Evolutionary conservation across 2,888 invertebrate genomes (phyloP), one percentile per base, ranked within the genome.

Genomic region (Acanthosepion lycidas): DNA sequence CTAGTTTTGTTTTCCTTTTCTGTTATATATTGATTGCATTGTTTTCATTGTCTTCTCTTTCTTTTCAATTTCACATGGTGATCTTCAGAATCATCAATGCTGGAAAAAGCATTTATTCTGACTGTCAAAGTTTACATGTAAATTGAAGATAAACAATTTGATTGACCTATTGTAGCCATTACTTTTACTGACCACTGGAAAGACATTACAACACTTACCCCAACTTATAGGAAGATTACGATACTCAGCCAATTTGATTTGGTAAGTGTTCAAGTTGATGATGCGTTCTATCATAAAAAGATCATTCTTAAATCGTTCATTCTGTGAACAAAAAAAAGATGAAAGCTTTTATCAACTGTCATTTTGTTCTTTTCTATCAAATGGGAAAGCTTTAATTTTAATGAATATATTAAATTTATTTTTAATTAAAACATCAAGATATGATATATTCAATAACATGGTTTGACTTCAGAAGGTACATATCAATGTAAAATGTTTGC

Each of bases 201-300:
- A 92, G 78, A 93, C 26, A 28, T 48, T 15, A 53, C 42, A 42
- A 28, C 28, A 91, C 94, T 95, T 96, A 97, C 97, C 96, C 95
- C 95, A 95, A 18, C 96, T 95, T 42, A 96, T 96, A 20, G 95
- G 94, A 91, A 97, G 96, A 6, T 96, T 96, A 94, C 97, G 96
- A 95, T 97, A 97, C 23, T 96, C 95, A 18, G 97, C 97, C 94
- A 97, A 97, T 95, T 97, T 97, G 20, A 96, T 96, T 95, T 97
- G 97, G 95, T 97, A 97, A 12, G 97, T 97, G 95, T 97, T 97
- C 93, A 97, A 95, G 95, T 97, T 97, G 48, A 97, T 95, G 8
- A 96, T 97, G 94, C 97, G 95, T 95, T 97, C 97, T 97, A 97
- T 97, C 12, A 97, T 96, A 95, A 97, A 97, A 59, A 97, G 95